phyloP scores from a whole-genome alignment of 2,797 vertebrate species.

The Myotis findleyi region DNA sequence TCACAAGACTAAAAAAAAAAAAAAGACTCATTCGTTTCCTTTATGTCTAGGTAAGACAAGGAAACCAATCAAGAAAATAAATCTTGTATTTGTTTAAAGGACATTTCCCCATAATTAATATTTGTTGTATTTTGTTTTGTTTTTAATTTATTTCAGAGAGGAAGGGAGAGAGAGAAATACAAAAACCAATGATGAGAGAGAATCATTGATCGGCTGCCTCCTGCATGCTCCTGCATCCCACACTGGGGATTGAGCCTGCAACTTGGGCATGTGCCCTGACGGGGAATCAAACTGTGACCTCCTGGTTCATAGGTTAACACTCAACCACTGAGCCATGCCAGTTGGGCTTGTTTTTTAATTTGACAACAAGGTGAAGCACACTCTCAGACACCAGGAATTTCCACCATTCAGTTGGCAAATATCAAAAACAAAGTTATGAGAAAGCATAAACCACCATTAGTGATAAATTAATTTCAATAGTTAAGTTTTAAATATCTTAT shows the following conservation, averaged over 20 bases:
- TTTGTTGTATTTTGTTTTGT: not conserved
- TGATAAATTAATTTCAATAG: not conserved
- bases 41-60: not conserved
- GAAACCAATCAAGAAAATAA: conserved; percentile 43
- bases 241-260: too few species aligned
- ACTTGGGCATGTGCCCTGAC: too few species aligned
- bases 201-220: too few species aligned
- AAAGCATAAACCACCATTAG: not conserved
- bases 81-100: conserved; percentile 55
- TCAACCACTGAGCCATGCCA: too few species aligned
- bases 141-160: too few species aligned
- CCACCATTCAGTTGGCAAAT: not conserved
- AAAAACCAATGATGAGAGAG: too few species aligned
- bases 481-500: not conserved
- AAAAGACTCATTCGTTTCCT: not conserved
- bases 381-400: not conserved
- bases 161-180: too few species aligned
- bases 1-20: not conserved
- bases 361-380: conserved; percentile 7
- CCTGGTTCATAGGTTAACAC: too few species aligned
- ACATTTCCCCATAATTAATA: conserved; percentile 31
- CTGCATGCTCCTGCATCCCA: too few species aligned
- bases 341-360: not conserved
- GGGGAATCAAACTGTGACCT: too few species aligned
- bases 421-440: conserved; percentile 44